phyloP scores from a whole-genome alignment of 2,113 vertebrate species.

The Osmerus eperlanus region DNA sequence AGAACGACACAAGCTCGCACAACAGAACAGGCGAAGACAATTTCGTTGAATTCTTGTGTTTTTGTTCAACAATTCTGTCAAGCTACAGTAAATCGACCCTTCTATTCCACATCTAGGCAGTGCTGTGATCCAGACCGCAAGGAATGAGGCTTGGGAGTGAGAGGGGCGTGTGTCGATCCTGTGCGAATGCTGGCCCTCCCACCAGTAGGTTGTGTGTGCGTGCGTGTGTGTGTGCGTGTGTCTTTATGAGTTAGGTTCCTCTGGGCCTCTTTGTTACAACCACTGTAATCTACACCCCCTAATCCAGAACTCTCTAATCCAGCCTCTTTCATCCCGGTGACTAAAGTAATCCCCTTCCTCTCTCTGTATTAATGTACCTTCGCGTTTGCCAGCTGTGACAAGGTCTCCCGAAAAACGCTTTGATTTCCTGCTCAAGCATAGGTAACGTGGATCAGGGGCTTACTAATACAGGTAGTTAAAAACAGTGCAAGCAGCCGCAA shows the following conservation, averaged over 20 bases:
- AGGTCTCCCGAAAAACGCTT: slow-evolving; percentile 25
- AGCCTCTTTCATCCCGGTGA: slow-evolving; percentile 9
- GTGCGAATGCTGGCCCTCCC: no score
- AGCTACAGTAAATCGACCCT: slow-evolving; percentile 4
- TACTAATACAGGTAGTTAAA: background rate
- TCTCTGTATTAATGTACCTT: slow-evolving; percentile 53
- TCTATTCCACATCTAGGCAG: slow-evolving; percentile 6
- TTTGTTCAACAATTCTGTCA: background rate
- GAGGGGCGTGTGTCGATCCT: background rate
- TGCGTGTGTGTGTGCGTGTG: background rate
- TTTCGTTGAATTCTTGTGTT: slow-evolving; percentile 7
- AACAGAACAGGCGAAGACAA: slow-evolving; percentile 5
- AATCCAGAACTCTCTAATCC: slow-evolving; percentile 33
- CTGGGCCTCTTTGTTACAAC: background rate
- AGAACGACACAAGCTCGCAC: background rate
- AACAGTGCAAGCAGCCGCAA: no score
- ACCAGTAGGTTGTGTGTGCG: background rate
- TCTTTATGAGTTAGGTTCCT: background rate
- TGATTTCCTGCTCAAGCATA: slow-evolving; percentile 25
- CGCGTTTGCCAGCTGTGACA: slow-evolving; percentile 49
- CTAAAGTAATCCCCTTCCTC: slow-evolving; percentile 40
- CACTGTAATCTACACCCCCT: slow-evolving; percentile 53
- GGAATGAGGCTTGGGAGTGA: background rate
- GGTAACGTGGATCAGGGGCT: slow-evolving; percentile 33
- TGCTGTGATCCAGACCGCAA: background rate